Base-by-base conservation (phyloP, 2,113 vertebrate species). In the Gymnocephalus cernua region DNA sequence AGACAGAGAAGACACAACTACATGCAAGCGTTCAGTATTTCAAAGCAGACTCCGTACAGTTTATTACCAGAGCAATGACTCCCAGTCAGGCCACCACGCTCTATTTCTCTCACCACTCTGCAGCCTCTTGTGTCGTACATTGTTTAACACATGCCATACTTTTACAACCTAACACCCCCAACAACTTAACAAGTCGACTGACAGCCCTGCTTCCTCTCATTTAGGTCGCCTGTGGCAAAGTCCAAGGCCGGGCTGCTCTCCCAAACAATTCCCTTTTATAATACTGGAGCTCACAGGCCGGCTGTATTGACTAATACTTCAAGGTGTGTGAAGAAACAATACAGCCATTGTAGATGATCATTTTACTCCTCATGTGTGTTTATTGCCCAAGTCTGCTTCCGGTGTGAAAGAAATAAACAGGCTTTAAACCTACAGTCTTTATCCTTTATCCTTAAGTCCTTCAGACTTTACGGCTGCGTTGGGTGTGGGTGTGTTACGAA, bases 91-190 rank as follows among this genome's bases (percentile, higher is more conserved):
- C 15, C 47, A 10, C 27, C 75, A 6, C 16, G 45, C 14, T 6
- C 3, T 1, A n/a, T 61, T 21, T 50, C 41, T 57, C 45, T 19
- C 48, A 48, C 18, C 57, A 86, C 83, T 77, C 77, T 76, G 65
- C 70, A 77, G 25, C 56, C 66, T 82, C 63, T 66, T 81, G 62
- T 88, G 83, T 21, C 11, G 0, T 78, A 29, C 53, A 63, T 74
- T 79, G 79, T 67, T 83, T 59, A 80, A 83, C 64, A 32, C 38
- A 68, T 59, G 41, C 6, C 32, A 16, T 5, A 13, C 23, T 53
- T 86, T 90, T 88, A 90, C 71, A 50, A 77, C 64, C 50, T 48
- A 73, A 82, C 70, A 77, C 77, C 65, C 35, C n/a, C 64, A 72
- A 75, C 74, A 76, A 77, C 84, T 88, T 74, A 80, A 87, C 13